Evolutionary conservation across 2,888 invertebrate species (phyloP).

Genomic region (Proisotoma minuta): DNA sequence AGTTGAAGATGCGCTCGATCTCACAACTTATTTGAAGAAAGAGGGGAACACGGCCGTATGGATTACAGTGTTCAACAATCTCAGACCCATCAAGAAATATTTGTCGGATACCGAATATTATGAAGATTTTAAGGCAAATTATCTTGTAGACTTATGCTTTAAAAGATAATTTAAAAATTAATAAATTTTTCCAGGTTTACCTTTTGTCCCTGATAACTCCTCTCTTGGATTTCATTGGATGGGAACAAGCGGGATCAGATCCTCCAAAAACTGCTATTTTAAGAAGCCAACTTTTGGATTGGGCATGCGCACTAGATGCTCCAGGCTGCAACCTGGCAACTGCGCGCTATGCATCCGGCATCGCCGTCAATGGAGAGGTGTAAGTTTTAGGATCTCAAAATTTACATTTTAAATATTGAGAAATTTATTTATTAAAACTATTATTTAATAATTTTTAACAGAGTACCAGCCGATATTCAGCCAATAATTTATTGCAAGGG

Average conservation of each 20-base stretch:
- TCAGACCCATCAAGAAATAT: slow-evolving; percentile 1
- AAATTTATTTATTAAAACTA: neutral
- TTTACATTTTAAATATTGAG: neutral
- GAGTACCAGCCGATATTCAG: slow-evolving; percentile 28
- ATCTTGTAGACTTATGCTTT: no score
- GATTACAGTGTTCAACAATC: slow-evolving; percentile 19
- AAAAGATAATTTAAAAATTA: no score
- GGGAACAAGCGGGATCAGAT: slow-evolving; percentile 7
- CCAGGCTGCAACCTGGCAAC: slow-evolving; percentile 10
- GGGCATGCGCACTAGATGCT: slow-evolving; percentile 26
- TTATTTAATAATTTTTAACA: neutral
- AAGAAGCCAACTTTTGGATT: slow-evolving; percentile 25
- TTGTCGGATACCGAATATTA: slow-evolving; percentile 9
- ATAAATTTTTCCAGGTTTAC: neutral
- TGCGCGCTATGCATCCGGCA: neutral
- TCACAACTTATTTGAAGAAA: slow-evolving; percentile 21
- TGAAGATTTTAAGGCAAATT: slow-evolving; percentile 8
- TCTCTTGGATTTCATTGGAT: slow-evolving; percentile 9
- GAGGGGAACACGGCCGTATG: slow-evolving; percentile 24
- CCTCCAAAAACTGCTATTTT: slow-evolving; percentile 15
- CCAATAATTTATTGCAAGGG: slow-evolving; percentile 26
- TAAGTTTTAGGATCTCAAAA: neutral
- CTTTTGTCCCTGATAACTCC: neutral
- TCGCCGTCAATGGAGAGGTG: neutral
- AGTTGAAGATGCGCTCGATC: slow-evolving; percentile 17